phyloP scores from a whole-genome alignment of 1,140 invertebrate species.

The Propsilocerus akamusi region DNA sequence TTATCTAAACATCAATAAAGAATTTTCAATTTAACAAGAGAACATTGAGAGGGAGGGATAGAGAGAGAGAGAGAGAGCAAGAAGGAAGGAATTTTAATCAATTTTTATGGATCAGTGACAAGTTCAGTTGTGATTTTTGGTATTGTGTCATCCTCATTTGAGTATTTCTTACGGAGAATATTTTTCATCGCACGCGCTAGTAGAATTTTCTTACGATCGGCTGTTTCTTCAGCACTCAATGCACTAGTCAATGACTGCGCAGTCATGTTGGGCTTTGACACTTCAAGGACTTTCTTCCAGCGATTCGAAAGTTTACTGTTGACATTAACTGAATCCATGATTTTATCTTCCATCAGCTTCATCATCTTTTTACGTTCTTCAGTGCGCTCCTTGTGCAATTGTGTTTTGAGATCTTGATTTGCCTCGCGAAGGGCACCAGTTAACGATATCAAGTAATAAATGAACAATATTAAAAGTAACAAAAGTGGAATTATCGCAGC shows the following conservation, averaged over 20 bases:
- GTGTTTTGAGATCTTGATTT: conserved; percentile 78
- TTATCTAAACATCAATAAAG: neutral
- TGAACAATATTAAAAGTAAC: conserved; percentile 78
- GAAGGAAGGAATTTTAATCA: no score
- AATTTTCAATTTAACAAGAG: conserved; percentile 4
- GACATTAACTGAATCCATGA: conserved; percentile 26
- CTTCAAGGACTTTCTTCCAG: conserved; percentile 23
- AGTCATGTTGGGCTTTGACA: conserved; percentile 14
- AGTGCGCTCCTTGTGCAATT: conserved; percentile 68
- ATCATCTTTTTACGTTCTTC: conserved; percentile 88
- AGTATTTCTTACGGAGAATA: conserved; percentile 3
- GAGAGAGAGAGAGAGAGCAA: neutral
- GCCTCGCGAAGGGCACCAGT: conserved; percentile 77
- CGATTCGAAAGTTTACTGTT: conserved; percentile 18
- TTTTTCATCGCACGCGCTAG: conserved; percentile 2
- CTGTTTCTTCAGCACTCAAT: neutral
- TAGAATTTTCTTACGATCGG: neutral
- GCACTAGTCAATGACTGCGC: neutral
- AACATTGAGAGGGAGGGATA: conserved; percentile 4
- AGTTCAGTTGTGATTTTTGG: conserved; percentile 4
- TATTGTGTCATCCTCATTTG: conserved; percentile 11
- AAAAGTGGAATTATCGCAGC: conserved; percentile 86
- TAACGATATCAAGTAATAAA: conserved; percentile 88
- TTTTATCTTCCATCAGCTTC: conserved; percentile 51
- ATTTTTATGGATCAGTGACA: conserved; percentile 5